Evolutionary conservation across 2,888 invertebrate genomes (phyloP).

Genomic region (Gisinianus flammeolus): DNA sequence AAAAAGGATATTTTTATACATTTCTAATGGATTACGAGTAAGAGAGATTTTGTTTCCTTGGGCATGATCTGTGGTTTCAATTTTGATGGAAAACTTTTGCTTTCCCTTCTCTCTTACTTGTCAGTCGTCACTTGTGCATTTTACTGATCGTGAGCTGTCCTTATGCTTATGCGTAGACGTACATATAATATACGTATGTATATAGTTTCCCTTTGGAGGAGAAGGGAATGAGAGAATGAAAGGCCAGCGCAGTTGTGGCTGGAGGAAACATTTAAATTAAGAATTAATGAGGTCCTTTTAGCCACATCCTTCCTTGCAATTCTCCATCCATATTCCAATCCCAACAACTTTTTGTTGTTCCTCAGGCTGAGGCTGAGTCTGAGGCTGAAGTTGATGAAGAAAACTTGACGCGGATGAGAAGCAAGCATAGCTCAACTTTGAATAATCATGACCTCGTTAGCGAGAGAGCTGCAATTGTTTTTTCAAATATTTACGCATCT

Average conservation of each 20-base stretch:
- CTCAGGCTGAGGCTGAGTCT: not conserved
- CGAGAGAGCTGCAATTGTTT: not conserved
- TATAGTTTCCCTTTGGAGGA: too few species aligned
- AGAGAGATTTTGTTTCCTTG: not conserved
- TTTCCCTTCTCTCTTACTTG: not conserved
- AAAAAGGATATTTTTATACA: too few species aligned
- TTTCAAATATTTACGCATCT: slow-evolving; percentile 3
- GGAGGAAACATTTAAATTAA: slow-evolving; percentile 2
- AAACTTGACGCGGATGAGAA: not conserved
- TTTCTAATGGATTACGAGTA: not conserved
- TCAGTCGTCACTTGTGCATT: too few species aligned
- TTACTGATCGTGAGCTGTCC: too few species aligned
- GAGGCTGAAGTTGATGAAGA: not conserved
- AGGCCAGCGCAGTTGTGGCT: too few species aligned
- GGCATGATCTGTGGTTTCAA: not conserved
- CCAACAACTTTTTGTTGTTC: not conserved
- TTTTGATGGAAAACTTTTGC: not conserved
- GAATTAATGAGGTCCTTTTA: slow-evolving; percentile 13
- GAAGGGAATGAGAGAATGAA: too few species aligned
- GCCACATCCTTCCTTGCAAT: slow-evolving; percentile 6
- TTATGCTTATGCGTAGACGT: too few species aligned
- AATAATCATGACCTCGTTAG: slow-evolving; percentile 18
- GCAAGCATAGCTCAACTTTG: not conserved
- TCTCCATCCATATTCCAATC: not conserved
- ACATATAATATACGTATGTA: too few species aligned